Evolutionary conservation across 2,888 invertebrate genomes (phyloP).

Genomic region (Melipona bicolor): DNA sequence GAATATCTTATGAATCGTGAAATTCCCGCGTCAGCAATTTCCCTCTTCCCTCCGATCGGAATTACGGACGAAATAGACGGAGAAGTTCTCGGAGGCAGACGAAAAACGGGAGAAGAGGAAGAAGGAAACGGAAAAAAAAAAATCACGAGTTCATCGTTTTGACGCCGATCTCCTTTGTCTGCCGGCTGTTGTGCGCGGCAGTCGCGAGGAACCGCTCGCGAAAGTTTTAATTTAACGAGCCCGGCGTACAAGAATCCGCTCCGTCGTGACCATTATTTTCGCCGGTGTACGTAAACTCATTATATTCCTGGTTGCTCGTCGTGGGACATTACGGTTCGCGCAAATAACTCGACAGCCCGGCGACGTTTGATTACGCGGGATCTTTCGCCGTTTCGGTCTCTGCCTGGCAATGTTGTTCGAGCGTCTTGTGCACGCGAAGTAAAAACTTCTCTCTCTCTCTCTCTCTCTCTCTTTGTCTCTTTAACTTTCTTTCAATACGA

Average conservation of each 20-base stretch:
- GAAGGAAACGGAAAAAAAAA: background rate
- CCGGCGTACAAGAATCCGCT: slow-evolving; percentile 7
- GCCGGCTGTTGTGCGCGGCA: slow-evolving; percentile 3
- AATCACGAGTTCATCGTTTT: slow-evolving; percentile 18
- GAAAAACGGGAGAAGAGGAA: background rate
- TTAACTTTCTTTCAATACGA: background rate
- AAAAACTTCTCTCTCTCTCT: background rate
- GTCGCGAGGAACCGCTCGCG: slow-evolving; percentile 7
- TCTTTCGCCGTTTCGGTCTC: background rate
- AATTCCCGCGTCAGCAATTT: slow-evolving; percentile 53
- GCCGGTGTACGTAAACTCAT: slow-evolving; percentile 35
- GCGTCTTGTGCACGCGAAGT: background rate
- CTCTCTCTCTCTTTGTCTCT: too few species aligned
- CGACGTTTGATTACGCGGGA: background rate
- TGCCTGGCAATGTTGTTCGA: background rate
- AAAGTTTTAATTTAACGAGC: slow-evolving; percentile 50
- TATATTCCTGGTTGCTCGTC: slow-evolving; percentile 16
- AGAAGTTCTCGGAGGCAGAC: background rate
- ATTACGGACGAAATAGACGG: slow-evolving; percentile 29
- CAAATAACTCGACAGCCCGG: slow-evolving; percentile 7
- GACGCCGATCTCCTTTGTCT: slow-evolving; percentile 36
- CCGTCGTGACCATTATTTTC: slow-evolving; percentile 42
- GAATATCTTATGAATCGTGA: slow-evolving; percentile 53
- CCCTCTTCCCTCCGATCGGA: slow-evolving; percentile 28
- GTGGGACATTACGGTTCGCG: slow-evolving; percentile 3